A percentile compares a stretch with the other conserved stretches of the same genome.
phyloP scores from a whole-genome alignment of 2,888 invertebrate species.

The Drosophila paramelanica region DNA sequence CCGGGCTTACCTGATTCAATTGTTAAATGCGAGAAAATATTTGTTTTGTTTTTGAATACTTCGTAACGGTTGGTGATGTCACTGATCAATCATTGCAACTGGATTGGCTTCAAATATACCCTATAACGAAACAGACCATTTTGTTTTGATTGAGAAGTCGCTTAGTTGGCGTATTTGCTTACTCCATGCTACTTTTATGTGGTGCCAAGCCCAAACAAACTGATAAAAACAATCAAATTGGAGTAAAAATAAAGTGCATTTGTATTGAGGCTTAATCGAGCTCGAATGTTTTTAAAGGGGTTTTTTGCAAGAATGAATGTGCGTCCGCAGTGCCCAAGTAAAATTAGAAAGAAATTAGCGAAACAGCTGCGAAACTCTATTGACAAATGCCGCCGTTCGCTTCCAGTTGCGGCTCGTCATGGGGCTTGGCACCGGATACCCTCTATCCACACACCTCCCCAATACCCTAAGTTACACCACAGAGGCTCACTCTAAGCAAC shows the following conservation, averaged over 20 bases:
- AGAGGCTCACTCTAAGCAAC: constrained; percentile 23
- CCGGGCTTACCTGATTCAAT: constrained; percentile 31
- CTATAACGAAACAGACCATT: background rate
- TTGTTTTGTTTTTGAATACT: constrained; percentile 39
- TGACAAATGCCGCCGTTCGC: constrained; percentile 12
- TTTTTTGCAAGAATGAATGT: constrained; percentile 7
- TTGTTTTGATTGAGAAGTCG: background rate
- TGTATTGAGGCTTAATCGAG: background rate
- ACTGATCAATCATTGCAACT: constrained; percentile 40
- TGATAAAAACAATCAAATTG: background rate
- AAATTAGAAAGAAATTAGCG: constrained; percentile 16
- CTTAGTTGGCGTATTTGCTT: background rate
- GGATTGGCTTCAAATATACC: constrained; percentile 17
- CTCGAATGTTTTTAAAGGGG: background rate
- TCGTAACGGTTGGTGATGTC: constrained; percentile 61
- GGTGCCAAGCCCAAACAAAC: background rate
- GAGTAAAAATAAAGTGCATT: constrained; percentile 2
- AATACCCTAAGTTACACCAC: background rate
- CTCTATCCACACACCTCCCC: too few relatives aligned
- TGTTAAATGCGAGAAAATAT: constrained; percentile 28
- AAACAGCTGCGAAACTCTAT: constrained; percentile 37
- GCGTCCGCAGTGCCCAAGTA: background rate
- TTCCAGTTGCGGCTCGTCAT: constrained; percentile 13
- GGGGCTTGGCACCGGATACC: background rate
- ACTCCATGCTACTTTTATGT: background rate